phyloP scores from a whole-genome alignment of 2,113 vertebrate species.

The Ochotona princeps region DNA sequence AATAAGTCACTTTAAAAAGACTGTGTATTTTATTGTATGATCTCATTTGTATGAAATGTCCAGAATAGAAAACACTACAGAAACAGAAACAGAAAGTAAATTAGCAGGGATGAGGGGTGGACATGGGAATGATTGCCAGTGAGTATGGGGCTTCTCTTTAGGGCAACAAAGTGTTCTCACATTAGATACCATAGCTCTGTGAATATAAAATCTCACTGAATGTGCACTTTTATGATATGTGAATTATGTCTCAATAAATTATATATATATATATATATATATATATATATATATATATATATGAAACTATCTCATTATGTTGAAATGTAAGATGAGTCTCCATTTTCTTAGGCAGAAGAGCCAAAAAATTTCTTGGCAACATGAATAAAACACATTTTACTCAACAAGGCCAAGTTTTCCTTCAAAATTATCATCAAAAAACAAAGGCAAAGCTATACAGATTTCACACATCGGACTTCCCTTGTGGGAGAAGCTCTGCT shows the following conservation, averaged over 20 bases:
- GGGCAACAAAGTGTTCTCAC: neutral
- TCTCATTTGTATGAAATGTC: too few relatives aligned
- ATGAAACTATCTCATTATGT: neutral
- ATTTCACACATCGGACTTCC: neutral
- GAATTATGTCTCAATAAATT: neutral
- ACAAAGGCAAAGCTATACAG: neutral
- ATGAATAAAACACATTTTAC: neutral
- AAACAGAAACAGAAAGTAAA: neutral
- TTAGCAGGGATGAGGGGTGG: neutral
- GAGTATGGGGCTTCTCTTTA: neutral
- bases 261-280: neutral
- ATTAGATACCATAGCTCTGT: neutral
- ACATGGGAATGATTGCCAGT: neutral
- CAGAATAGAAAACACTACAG: too few relatives aligned
- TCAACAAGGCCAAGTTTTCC: neutral
- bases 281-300: too few relatives aligned
- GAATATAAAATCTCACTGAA: constrained; percentile 12
- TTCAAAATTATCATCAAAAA: constrained; percentile 49
- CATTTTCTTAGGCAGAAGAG: constrained; percentile 35
- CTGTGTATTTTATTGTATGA: neutral
- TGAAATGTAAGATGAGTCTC: constrained; percentile 11
- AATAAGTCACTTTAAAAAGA: neutral
- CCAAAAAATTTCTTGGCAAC: neutral
- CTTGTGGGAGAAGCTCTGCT: neutral
- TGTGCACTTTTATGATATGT: neutral